phyloP scores from a whole-genome alignment of 92 coral and sea anemone species.

The Palythoa grandiflora region DNA sequence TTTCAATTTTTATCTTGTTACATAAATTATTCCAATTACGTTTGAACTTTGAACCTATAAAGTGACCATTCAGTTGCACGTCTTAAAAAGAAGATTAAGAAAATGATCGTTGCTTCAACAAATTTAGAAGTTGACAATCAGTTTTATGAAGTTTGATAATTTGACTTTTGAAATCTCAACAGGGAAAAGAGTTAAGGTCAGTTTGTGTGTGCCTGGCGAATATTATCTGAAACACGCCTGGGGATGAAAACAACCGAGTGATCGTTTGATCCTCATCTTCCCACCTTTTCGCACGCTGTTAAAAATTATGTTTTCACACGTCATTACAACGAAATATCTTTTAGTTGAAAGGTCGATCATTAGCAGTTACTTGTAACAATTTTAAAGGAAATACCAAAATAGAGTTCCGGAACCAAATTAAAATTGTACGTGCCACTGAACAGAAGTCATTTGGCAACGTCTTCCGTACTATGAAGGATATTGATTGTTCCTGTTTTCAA shows the following conservation, averaged over 20 bases:
- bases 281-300: conserved; percentile 8
- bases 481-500: neutral
- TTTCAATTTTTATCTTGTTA: too few species aligned
- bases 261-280: too few species aligned
- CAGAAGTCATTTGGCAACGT: neutral
- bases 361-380: conserved; percentile 10
- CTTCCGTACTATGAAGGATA: neutral
- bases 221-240: neutral
- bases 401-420: neutral
- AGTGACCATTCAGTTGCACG: too few species aligned
- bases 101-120: too few species aligned
- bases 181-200: too few species aligned
- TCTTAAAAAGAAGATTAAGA: too few species aligned
- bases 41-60: too few species aligned
- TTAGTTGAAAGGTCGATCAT: neutral
- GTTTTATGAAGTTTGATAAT: too few species aligned
- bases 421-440: neutral
- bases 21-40: too few species aligned
- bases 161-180: too few species aligned
- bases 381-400: conserved; percentile 23
- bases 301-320: conserved; percentile 31
- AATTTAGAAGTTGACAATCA: too few species aligned
- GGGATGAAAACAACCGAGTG: neutral
- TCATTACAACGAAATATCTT: conserved; percentile 26
- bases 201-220: too few species aligned